Base-by-base conservation (phyloP, 2,113 vertebrate genomes). In the Gnathonemus echidnorhynchus region DNA sequence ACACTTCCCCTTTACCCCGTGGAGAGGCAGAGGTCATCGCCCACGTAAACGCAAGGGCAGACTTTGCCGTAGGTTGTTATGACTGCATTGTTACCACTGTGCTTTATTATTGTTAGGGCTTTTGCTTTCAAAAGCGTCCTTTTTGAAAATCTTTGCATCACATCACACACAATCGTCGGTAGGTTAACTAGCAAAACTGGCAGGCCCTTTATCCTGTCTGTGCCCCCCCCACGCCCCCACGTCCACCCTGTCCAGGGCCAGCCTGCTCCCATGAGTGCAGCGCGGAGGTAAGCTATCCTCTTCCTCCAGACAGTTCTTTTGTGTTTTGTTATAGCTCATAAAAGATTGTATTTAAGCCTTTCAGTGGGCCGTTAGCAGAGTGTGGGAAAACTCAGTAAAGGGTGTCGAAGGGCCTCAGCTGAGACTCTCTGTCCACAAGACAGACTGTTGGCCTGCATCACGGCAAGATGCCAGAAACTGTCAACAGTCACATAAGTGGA, bases 141-240 rank as follows among this genome's bases (percentile, higher is more conserved):
- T 92, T 84, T 93, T 89, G 91, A 91, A 94, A 56, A 94, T 94
- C 93, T 90, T 91, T 92, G 92, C 94, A 94, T 93, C 91, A 92
- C 92, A 93, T 92, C 91, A 4, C 89, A 88, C 84, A 70, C 90
- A 35, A 62, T 92, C 90, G 90, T 93, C 93, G 93, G 91, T 31
- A 52, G 46, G 4, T 15, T 62, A 89, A 42, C 52, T 21, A 50
- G 27, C 91, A 86, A 56, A 42, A 90, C 90, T 91, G 93, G 92
- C 94, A 91, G 91, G 7, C 39, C 2, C 86, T 90, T 88, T 77
- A 53, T 90, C 35, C 49, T 39, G 19, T 39, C 8, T 35, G 46
- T 87, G 35, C 46, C 58, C 15, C 77, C 21, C 19, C n/a, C 3
- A 21, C 5, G 50, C 24, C 86, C 10, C 50, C 50, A 5, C 85